Base-by-base conservation (phyloP, 2,113 vertebrate genomes). In the Sakesphorus luctuosus region DNA sequence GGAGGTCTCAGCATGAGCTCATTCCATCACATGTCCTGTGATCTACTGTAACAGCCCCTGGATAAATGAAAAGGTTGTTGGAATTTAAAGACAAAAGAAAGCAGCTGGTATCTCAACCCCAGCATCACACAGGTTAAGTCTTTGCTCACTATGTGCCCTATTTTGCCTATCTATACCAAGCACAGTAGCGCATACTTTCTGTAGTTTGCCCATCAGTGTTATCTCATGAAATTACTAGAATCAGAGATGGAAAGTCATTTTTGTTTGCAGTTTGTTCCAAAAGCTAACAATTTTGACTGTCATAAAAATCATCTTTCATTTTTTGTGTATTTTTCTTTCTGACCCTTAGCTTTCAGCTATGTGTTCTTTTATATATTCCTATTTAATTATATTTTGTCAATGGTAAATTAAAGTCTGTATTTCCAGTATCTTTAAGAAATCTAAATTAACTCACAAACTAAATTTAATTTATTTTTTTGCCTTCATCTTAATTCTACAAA, bases 111-210 rank as follows among this genome's bases (percentile, higher is more conserved):
- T 72, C 24, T 69, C 36, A 80, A 10, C 1, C 0, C 3, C 11
- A 75, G 26, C 9, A 29, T 25, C 65, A 28, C 26, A 49, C 21
- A 66, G 38, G 33, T 68, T 71, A 61, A 72, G n/a, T 43, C 9
- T 33, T 19, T 56, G 29, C 0, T 0, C 23, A 29, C 14, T 68
- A 10, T 2, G 0, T 74, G 52, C 3, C 2, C 4, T 77, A 11
- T 56, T 88, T 86, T 92, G 9, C 18, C 23, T 56, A 10, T 9
- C 6, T 58, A 10, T 15, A 26, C 13, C 16, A 10, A 66, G 9
- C 21, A 52, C 19, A 77, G 25, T 36, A 76, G 33, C 31, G 31
- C 11, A 14, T 6, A 36, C 4, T 50, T 93, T 65, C 49, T 69
- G 36, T 29, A 69, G 13, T 29, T 67, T 87, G 25, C 2, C 13